These are phyloP conservation scores for Enteromius radiatus DNA, from an alignment of 2,797 vertebrate genomes.

Conservation along the genomic window DNA sequence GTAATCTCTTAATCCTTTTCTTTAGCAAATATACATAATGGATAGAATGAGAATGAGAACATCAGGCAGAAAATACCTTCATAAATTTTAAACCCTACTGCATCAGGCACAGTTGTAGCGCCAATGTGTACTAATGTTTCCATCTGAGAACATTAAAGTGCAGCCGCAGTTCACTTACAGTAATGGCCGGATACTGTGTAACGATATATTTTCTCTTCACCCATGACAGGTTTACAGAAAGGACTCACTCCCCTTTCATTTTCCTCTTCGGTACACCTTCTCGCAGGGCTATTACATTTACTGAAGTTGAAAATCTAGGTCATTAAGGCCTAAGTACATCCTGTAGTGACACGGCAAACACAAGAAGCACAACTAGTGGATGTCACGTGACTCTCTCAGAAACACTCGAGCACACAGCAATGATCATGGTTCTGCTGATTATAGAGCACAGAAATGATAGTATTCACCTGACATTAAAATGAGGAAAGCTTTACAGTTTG, in stretches of 20 bases:
- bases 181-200: not conserved
- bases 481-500: constrained; percentile 52
- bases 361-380: constrained; percentile 18
- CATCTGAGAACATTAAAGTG: not conserved
- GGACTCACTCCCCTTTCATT: not conserved
- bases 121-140: not conserved
- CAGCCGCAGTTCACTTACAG: constrained; percentile 1
- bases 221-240: constrained; percentile 31
- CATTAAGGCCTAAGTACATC: not conserved
- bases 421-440: constrained; percentile 5
- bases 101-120: not conserved
- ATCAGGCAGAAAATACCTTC: not conserved
- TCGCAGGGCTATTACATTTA: constrained; percentile 14
- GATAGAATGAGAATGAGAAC: constrained; percentile 2
- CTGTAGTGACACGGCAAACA: constrained; percentile 7
- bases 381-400: not conserved
- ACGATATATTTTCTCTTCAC: not conserved
- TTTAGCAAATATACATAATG: not conserved
- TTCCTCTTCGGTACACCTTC: not conserved
- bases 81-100: not conserved
- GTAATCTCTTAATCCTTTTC: not conserved
- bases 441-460: not conserved
- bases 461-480: constrained; percentile 24
- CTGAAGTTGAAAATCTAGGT: constrained; percentile 27
- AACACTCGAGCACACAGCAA: not conserved